A percentile compares a stretch with the other conserved stretches of the same genome.
These are phyloP conservation scores for Candidula unifasciata DNA, from an alignment of 2,888 invertebrate genomes.

Conservation along the genomic window DNA sequence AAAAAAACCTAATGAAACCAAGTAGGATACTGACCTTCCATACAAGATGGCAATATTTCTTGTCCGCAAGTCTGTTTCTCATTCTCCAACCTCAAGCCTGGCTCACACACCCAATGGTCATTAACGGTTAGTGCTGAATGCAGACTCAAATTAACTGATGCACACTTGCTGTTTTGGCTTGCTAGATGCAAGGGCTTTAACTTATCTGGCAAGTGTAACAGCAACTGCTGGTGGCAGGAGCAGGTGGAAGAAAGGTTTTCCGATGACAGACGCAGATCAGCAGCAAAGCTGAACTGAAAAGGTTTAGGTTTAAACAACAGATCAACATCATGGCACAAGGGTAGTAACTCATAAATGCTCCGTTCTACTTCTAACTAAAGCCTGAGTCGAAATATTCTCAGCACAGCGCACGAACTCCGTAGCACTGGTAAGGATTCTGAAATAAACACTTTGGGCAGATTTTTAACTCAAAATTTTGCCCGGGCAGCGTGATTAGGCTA, in stretches of 20 bases:
- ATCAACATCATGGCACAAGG: too few species aligned
- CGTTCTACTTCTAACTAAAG: too few species aligned
- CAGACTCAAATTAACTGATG: background rate
- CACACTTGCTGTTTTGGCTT: background rate
- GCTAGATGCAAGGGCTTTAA: background rate
- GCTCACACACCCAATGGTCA: slow-evolving; percentile 5
- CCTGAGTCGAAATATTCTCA: too few species aligned
- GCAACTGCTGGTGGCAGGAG: background rate
- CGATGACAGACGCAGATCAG: slow-evolving; percentile 17
- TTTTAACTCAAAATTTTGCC: too few species aligned
- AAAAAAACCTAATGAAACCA: background rate
- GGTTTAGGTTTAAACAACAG: too few species aligned
- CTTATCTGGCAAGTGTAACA: background rate
- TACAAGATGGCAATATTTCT: background rate
- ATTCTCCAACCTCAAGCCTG: slow-evolving; percentile 28
- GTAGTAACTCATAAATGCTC: too few species aligned
- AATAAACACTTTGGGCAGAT: too few species aligned
- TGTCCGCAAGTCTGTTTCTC: background rate
- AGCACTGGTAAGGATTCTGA: too few species aligned
- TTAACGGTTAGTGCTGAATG: background rate
- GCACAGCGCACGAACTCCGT: too few species aligned
- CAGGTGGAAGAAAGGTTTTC: slow-evolving; percentile 2
- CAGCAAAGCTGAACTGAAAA: slow-evolving; percentile 27
- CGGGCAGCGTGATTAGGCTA: too few species aligned
- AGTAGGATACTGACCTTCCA: slow-evolving; percentile 11